A percentile compares a stretch with the other conserved stretches of the same genome.
phyloP scores from a whole-genome alignment of 2,113 vertebrate genomes.

The Chaetodon trifascialis region DNA sequence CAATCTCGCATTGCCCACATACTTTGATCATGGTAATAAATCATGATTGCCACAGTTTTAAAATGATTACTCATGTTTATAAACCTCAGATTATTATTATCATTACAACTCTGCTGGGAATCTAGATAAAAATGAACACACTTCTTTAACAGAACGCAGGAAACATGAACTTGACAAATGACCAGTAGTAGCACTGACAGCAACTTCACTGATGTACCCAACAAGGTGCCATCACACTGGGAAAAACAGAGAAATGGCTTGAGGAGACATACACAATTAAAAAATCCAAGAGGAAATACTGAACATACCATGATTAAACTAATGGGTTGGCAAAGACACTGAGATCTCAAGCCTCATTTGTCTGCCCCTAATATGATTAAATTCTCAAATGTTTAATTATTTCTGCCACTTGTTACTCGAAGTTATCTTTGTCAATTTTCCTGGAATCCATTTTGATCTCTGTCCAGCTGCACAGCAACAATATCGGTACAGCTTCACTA shows the following conservation, averaged over 20 bases:
- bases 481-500: slow-evolving; percentile 12
- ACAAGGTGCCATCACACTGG: not conserved
- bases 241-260: slow-evolving; percentile 16
- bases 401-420: slow-evolving; percentile 35
- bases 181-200: not conserved
- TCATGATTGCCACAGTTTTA: too few relatives aligned
- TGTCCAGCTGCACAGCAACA: slow-evolving; percentile 28
- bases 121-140: not conserved
- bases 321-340: slow-evolving; percentile 51
- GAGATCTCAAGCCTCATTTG: slow-evolving; percentile 55
- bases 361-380: slow-evolving; percentile 55
- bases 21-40: not conserved
- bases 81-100: too few relatives aligned
- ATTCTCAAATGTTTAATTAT: slow-evolving; percentile 57
- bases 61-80: not conserved
- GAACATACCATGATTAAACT: slow-evolving; percentile 44
- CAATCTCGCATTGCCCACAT: not conserved
- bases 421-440: slow-evolving; percentile 9
- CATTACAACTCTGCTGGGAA: not conserved
- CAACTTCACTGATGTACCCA: not conserved
- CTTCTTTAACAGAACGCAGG: not conserved
- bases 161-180: not conserved
- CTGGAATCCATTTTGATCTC: slow-evolving; percentile 10
- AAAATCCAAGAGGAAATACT: slow-evolving; percentile 20
- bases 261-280: slow-evolving; percentile 24